Evolutionary conservation across 2,113 vertebrate genomes (phyloP).

Genomic region (Seriola dumerili): DNA sequence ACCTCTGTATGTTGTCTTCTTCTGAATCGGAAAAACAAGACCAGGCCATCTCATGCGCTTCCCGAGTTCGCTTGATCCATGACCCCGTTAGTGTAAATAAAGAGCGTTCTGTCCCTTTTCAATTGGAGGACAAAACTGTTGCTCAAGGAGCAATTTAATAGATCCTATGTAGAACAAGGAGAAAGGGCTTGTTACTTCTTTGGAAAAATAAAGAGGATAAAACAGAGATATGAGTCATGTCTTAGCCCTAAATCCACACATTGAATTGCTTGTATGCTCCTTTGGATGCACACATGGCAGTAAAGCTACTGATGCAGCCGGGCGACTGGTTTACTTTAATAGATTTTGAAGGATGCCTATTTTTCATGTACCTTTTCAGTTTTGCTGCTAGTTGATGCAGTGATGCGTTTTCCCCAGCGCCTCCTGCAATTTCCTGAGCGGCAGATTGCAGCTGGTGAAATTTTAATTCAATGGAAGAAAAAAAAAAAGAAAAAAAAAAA

Average conservation of each 20-base stretch:
- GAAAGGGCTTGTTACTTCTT: conserved; percentile 2
- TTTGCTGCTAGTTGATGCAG: no score
- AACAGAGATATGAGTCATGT: not conserved
- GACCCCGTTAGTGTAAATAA: not conserved
- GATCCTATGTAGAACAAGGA: not conserved
- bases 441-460: not conserved
- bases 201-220: not conserved
- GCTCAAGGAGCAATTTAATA: not conserved
- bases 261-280: not conserved
- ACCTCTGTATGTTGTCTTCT: not conserved
- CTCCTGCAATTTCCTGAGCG: not conserved
- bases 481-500: no score
- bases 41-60: not conserved
- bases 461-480: no score
- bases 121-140: not conserved
- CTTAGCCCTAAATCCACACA: not conserved
- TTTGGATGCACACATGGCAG: not conserved
- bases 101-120: not conserved
- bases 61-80: not conserved
- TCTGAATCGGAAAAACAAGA: not conserved
- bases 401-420: no score
- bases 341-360: not conserved
- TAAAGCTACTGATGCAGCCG: not conserved
- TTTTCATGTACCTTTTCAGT: not conserved
- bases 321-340: not conserved